Conservation (phyloP, 2,888 invertebrate genomes). For the Pherbina coryleti region DNA sequence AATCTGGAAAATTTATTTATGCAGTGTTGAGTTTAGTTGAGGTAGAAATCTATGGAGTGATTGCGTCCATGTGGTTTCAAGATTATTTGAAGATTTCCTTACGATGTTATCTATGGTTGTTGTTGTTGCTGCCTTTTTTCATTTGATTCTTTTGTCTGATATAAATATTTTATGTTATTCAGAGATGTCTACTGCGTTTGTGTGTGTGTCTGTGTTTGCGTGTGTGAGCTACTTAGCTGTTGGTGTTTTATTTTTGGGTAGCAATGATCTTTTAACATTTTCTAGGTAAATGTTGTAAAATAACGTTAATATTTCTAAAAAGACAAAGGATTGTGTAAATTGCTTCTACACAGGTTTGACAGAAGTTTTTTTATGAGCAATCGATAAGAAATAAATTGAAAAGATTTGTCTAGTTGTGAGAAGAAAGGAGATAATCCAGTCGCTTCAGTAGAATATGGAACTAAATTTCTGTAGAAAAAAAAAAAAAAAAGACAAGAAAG, state of each 20-base stretch:
- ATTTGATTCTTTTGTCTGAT: background rate
- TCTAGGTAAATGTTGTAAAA: background rate
- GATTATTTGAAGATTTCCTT: conserved; percentile 13
- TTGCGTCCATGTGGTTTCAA: conserved; percentile 12
- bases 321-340: background rate
- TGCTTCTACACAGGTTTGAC: background rate
- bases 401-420: too few species aligned
- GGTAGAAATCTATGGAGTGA: background rate
- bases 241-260: background rate
- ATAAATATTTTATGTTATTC: background rate
- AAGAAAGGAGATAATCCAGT: too few species aligned
- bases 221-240: background rate
- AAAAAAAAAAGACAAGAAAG: too few species aligned
- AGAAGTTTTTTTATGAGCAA: too few species aligned
- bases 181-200: background rate
- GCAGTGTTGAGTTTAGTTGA: background rate
- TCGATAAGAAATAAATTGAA: too few species aligned
- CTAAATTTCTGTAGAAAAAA: too few species aligned
- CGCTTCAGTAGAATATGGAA: too few species aligned
- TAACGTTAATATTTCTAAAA: background rate
- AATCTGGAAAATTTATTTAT: background rate
- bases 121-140: background rate
- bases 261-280: conserved; percentile 12
- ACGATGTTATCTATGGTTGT: too few species aligned
- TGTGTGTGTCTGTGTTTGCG: background rate